These are phyloP conservation scores for Neuroterus valhalla DNA, from an alignment of 1,140 invertebrate genomes.

Conservation along the genomic window DNA sequence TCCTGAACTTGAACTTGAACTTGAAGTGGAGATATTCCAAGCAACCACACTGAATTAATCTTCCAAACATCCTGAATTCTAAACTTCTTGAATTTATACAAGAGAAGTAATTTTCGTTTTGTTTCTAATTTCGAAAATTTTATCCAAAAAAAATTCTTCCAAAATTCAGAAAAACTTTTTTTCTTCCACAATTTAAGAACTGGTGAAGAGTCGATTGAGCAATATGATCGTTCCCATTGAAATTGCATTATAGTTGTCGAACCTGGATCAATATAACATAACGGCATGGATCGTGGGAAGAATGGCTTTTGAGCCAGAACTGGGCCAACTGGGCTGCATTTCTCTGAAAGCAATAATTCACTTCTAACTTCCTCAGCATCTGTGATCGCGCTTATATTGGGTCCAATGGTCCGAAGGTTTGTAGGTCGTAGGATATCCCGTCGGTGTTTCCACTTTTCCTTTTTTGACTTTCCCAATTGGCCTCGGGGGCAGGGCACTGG, in stretches of 20 bases:
- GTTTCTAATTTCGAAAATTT: too few relatives aligned
- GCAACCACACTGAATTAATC: too few relatives aligned
- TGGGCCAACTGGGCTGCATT: background rate
- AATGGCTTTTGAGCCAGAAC: background rate
- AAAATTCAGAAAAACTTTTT: too few relatives aligned
- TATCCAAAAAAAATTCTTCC: too few relatives aligned
- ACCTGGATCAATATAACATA: background rate
- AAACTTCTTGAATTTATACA: too few relatives aligned
- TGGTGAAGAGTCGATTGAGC: too few relatives aligned
- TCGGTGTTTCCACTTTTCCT: background rate
- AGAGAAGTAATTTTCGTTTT: too few relatives aligned
- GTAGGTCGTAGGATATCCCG: background rate
- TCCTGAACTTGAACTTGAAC: too few relatives aligned
- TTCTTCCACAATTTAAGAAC: too few relatives aligned
- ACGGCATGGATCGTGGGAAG: background rate
- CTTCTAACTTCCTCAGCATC: background rate
- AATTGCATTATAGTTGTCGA: background rate
- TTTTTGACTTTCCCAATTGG: background rate
- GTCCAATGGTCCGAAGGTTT: slow-evolving; percentile 11
- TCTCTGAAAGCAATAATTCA: slow-evolving; percentile 7
- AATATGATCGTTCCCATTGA: background rate
- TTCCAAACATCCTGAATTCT: too few relatives aligned
- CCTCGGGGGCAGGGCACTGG: background rate
- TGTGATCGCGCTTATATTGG: background rate
- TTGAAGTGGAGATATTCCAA: too few relatives aligned